Conservation (phyloP, 2,113 vertebrate genomes). For the Oncorhynchus clarkii region DNA sequence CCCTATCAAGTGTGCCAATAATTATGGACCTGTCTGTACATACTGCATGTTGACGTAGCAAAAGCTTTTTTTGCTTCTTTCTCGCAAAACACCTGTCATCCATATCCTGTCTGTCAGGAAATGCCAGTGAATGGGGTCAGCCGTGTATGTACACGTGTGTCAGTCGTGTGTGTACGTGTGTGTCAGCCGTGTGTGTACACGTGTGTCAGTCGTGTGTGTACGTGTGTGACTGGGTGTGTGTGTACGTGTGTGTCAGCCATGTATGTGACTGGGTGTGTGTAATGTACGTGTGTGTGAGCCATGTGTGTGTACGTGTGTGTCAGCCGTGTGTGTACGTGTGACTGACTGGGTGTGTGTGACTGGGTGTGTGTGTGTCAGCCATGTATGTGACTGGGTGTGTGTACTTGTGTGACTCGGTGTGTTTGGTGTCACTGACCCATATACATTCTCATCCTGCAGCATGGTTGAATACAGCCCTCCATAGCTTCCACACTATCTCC, state of each 20-base stretch:
- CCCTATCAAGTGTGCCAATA: too few relatives aligned
- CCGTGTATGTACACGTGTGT: neutral
- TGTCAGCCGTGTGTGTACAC: neutral
- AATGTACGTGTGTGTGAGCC: neutral
- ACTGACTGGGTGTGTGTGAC: conserved; percentile 4
- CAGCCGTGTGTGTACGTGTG: neutral
- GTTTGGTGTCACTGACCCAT: conserved; percentile 21
- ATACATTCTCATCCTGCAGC: conserved; percentile 12
- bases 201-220: too few relatives aligned
- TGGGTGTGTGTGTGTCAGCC: too few relatives aligned
- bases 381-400: too few relatives aligned
- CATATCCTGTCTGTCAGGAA: neutral
- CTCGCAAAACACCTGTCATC: neutral
- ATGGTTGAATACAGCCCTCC: neutral
- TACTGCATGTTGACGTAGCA: neutral
- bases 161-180: conserved; percentile 17
- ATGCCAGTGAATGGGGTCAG: neutral
- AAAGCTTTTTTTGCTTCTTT: too few relatives aligned
- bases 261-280: neutral
- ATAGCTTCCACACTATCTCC: neutral
- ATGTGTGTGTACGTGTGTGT: neutral
- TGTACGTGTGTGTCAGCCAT: neutral
- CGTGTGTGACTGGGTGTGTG: conserved; percentile 7
- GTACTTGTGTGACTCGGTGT: neutral
- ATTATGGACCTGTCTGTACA: conserved; percentile 21